phyloP scores from a whole-genome alignment of 37 sponge, comb jelly and placozoan genomes.

The Haliclona indistincta region DNA sequence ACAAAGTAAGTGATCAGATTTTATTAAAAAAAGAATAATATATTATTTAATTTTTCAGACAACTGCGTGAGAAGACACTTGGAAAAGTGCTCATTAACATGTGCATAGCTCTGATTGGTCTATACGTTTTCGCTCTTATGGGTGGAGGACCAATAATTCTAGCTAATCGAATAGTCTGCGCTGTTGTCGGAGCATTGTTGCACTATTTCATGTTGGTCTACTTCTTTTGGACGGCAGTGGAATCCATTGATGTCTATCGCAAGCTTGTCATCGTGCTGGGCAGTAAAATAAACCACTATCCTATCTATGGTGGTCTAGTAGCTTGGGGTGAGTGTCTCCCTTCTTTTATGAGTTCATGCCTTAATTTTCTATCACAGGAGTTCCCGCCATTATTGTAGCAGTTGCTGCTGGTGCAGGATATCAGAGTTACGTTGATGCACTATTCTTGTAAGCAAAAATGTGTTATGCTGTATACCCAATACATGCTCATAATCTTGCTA shows the following conservation, averaged over 20 bases:
- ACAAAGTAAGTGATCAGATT: constrained; percentile 46
- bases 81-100: constrained; percentile 55
- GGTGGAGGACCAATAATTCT: constrained; percentile 1
- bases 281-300: background rate
- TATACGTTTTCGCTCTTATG: constrained; percentile 50
- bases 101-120: constrained; percentile 41
- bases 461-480: background rate
- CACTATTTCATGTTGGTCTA: constrained; percentile 70
- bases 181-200: constrained; percentile 42
- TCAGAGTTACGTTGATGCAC: constrained; percentile 14
- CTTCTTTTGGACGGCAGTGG: constrained; percentile 62
- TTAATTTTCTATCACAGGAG: constrained; percentile 17
- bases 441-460: background rate
- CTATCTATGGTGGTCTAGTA: constrained; percentile 17
- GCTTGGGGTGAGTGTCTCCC: constrained; percentile 46
- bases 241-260: constrained; percentile 48
- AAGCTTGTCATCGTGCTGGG: constrained; percentile 54
- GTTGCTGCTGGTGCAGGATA: constrained; percentile 43
- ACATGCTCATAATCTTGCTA: background rate
- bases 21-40: background rate
- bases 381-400: constrained; percentile 25
- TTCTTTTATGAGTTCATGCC: background rate
- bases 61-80: constrained; percentile 28
- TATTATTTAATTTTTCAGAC: constrained; percentile 17
- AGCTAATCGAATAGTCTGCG: constrained; percentile 31